Evolutionary conservation across 2,888 invertebrate species (phyloP).

Genomic region (Micropterix aruncella): DNA sequence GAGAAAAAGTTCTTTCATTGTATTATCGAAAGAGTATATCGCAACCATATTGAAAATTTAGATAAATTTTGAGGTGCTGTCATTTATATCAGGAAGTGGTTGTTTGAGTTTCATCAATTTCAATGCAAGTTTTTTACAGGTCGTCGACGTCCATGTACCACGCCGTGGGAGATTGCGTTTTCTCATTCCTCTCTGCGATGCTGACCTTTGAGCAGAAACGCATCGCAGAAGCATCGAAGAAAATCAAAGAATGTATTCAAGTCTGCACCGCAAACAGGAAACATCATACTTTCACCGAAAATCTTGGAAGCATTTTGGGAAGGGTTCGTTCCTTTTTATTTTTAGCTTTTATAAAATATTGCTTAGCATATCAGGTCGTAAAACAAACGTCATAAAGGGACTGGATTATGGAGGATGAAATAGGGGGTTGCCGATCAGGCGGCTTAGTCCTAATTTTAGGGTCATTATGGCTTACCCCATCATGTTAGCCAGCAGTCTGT

Average conservation of each 20-base stretch:
- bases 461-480: neutral
- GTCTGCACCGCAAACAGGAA: conserved; percentile 61
- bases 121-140: too few relatives aligned
- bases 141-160: conserved; percentile 80
- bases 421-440: too few relatives aligned
- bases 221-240: conserved; percentile 57
- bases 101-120: too few relatives aligned
- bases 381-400: neutral
- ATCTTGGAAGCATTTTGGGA: conserved; percentile 68
- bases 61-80: too few relatives aligned
- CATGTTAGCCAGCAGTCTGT: neutral
- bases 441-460: too few relatives aligned
- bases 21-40: too few relatives aligned
- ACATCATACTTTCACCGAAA: conserved; percentile 59
- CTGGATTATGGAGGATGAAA: too few relatives aligned
- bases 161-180: conserved; percentile 76
- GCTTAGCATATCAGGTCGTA: neutral
- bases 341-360: neutral
- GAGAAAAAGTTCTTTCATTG: too few relatives aligned
- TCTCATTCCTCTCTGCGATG: conserved; percentile 83
- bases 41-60: too few relatives aligned
- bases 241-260: conserved; percentile 63
- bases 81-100: too few relatives aligned
- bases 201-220: conserved; percentile 79
- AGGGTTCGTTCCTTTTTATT: conserved; percentile 20